Percentiles rank a stretch among this genome's conserved stretches.
These are phyloP conservation scores for Argyrosomus regius DNA, from an alignment of 2,797 vertebrate genomes.

Conservation along the genomic window DNA sequence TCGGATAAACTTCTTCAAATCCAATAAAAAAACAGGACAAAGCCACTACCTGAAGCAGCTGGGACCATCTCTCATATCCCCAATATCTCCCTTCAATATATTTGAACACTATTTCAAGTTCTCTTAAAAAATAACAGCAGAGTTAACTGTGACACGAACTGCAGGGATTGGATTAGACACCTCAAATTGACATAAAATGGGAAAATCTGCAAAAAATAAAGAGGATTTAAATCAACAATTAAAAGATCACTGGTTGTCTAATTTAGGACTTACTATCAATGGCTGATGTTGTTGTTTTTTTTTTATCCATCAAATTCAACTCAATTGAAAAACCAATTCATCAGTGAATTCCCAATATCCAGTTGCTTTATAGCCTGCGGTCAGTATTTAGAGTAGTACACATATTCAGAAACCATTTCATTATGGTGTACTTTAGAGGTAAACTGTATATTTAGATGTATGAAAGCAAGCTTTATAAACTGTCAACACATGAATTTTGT, in stretches of 20 bases:
- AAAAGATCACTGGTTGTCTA: not conserved
- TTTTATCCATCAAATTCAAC: not conserved
- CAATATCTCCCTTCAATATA: not conserved
- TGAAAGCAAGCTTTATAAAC: constrained; percentile 17
- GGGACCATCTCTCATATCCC: not conserved
- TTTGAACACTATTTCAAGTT: not conserved
- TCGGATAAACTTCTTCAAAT: not conserved
- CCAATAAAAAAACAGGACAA: not conserved
- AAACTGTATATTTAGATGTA: constrained; percentile 5
- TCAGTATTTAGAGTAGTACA: not conserved
- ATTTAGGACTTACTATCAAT: not conserved
- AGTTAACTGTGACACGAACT: not conserved
- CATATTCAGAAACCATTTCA: not conserved
- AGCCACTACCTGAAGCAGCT: not conserved
- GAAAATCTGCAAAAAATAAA: not conserved
- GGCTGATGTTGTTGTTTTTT: not conserved
- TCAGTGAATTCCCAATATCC: not conserved
- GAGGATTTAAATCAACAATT: not conserved
- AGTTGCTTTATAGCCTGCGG: not conserved
- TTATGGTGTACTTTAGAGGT: not conserved
- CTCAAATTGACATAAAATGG: not conserved
- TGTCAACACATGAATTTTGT: constrained; percentile 10
- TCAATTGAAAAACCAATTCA: not conserved
- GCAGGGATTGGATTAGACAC: not conserved
- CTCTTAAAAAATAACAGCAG: not conserved